These are phyloP conservation scores for Corella eumyota DNA, from an alignment of 23 tunicate genomes.

Conservation along the genomic window DNA sequence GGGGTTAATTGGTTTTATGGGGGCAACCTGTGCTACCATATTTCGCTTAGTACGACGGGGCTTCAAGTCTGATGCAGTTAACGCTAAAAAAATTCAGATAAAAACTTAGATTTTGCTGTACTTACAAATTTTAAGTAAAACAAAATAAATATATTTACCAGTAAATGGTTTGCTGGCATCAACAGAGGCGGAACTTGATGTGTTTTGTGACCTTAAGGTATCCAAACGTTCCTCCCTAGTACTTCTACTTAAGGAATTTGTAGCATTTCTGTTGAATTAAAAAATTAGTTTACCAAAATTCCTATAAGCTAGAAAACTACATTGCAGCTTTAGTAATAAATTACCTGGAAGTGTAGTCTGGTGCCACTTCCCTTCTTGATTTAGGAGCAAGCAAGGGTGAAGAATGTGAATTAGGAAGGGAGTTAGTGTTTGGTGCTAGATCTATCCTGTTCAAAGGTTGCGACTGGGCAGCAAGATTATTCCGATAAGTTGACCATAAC, in stretches of 20 bases:
- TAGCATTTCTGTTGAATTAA: neutral
- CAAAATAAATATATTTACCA: constrained; percentile 18
- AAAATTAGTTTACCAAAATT: neutral
- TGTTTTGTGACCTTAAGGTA: constrained; percentile 60
- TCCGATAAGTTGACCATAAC: constrained; percentile 1
- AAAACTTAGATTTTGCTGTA: neutral
- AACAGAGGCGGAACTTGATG: constrained; percentile 51
- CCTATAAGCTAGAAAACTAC: neutral
- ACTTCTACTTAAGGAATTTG: constrained; percentile 11
- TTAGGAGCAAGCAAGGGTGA: constrained; percentile 79
- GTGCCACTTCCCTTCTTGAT: constrained; percentile 51
- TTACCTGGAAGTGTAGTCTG: constrained; percentile 43
- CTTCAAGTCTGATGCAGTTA: constrained; percentile 80
- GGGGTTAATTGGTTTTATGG: constrained; percentile 52
- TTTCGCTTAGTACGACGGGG: constrained; percentile 38
- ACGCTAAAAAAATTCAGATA: constrained; percentile 17
- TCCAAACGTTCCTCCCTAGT: constrained; percentile 17
- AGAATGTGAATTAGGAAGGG: neutral
- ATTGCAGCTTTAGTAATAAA: neutral
- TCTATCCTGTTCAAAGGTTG: constrained; percentile 67
- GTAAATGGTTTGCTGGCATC: constrained; percentile 61
- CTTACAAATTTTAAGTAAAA: neutral
- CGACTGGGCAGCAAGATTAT: constrained; percentile 5
- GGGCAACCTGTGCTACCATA: constrained; percentile 27
- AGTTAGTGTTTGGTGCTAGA: constrained; percentile 27